Percentiles rank a stretch among this genome's conserved stretches.
Conservation (phyloP, 2,113 vertebrate species). For the Tilapia sparmanii region DNA sequence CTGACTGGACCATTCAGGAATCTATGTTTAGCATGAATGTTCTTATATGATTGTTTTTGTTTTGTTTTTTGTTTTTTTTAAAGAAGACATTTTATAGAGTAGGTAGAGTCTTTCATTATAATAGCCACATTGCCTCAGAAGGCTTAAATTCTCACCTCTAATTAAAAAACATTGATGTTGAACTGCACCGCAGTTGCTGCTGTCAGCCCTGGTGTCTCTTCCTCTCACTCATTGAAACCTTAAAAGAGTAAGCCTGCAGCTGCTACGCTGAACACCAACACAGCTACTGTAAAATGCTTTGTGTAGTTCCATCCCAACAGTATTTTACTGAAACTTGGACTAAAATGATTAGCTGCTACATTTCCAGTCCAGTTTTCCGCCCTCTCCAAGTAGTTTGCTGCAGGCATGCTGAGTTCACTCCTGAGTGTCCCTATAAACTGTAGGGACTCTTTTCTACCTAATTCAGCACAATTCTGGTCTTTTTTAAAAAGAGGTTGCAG, state of each 20-base stretch:
- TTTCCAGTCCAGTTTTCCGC: background rate
- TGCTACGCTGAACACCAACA: background rate
- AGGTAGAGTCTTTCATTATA: background rate
- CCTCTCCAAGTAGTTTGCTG: background rate
- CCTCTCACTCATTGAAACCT: background rate
- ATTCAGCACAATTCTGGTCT: background rate
- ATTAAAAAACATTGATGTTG: background rate
- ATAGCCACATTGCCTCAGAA: background rate
- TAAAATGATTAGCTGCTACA: background rate
- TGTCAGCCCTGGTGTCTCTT: background rate
- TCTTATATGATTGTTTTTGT: background rate
- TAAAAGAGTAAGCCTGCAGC: background rate
- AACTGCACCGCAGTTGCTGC: background rate
- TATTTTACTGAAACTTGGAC: background rate
- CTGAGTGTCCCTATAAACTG: background rate
- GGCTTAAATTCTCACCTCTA: background rate
- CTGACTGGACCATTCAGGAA: background rate
- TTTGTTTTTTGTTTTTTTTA: fast-evolving
- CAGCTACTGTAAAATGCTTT: background rate
- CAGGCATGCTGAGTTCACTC: background rate
- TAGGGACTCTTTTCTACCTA: background rate
- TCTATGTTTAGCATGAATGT: background rate
- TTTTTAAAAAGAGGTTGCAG: background rate
- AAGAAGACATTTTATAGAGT: background rate
- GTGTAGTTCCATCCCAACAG: background rate